These are phyloP conservation scores for Rhagologus leucostigma DNA, from an alignment of 2,113 vertebrate species.

Conservation along the genomic window DNA sequence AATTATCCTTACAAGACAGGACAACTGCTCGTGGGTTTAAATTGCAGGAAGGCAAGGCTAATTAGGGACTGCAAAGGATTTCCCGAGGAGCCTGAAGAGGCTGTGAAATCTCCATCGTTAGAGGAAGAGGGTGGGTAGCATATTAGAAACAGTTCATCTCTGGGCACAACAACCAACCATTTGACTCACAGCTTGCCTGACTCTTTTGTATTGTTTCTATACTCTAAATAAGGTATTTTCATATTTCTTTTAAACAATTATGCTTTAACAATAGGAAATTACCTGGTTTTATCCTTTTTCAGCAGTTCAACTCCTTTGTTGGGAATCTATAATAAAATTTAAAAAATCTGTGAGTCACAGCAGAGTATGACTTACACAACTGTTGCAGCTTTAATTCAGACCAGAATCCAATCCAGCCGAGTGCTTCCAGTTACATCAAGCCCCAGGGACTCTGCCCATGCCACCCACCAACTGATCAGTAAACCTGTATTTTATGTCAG, in stretches of 20 bases:
- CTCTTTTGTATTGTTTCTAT: neutral
- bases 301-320: constrained; percentile 79
- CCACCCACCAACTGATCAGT: neutral
- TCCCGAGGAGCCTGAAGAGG: neutral
- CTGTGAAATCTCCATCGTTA: neutral
- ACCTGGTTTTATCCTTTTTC: constrained; percentile 83
- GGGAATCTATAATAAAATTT: constrained; percentile 70
- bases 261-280: constrained; percentile 41
- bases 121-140: neutral
- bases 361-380: neutral
- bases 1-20: neutral
- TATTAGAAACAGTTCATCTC: neutral
- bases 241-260: neutral
- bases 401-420: neutral
- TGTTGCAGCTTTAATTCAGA: neutral
- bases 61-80: neutral
- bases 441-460: neutral
- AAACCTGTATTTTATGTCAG: neutral
- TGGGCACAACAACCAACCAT: neutral
- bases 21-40: neutral
- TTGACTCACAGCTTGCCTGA: neutral
- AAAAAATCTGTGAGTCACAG: neutral
- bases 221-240: neutral
- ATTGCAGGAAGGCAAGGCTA: neutral
- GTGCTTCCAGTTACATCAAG: neutral